Conservation (phyloP, 1,140 invertebrate genomes). For the Chionoecetes opilio region DNA sequence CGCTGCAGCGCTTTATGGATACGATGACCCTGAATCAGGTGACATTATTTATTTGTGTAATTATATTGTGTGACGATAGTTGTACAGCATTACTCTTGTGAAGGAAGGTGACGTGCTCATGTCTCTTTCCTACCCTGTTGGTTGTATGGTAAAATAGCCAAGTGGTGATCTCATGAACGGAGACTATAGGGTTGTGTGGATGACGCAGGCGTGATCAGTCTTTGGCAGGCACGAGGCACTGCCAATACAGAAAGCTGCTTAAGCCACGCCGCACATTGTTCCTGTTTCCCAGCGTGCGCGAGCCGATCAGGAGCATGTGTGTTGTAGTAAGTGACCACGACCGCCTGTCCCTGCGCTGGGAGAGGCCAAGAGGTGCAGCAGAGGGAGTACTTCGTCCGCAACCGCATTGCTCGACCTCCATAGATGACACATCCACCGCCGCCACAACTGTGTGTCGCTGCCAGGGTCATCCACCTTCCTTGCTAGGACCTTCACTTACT, state of each 20-base stretch:
- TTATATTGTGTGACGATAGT: slow-evolving; percentile 72
- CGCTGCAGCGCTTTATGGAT: slow-evolving; percentile 64
- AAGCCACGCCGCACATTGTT: background rate
- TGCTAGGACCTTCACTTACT: background rate
- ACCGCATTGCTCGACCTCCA: background rate
- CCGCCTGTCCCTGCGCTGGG: too few species aligned
- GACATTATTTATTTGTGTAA: slow-evolving; percentile 79
- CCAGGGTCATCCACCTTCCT: background rate
- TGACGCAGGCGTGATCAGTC: slow-evolving; percentile 20
- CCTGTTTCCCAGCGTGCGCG: background rate
- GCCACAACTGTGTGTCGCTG: background rate
- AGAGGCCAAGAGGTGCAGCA: background rate
- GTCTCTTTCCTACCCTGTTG: slow-evolving; percentile 68
- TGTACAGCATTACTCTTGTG: slow-evolving; percentile 75
- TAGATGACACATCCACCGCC: background rate
- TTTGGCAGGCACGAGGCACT: background rate
- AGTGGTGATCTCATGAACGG: slow-evolving; percentile 77
- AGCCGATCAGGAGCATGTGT: too few species aligned
- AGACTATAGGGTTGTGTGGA: slow-evolving; percentile 52
- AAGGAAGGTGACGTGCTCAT: slow-evolving; percentile 63
- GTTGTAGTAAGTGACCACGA: too few species aligned
- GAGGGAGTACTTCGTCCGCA: background rate
- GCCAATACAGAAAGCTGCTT: background rate
- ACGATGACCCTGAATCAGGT: slow-evolving; percentile 76
- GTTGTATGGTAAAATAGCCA: slow-evolving; percentile 61